These are phyloP conservation scores for Drosophila tropicalis DNA, from an alignment of 1,140 invertebrate species.

Conservation along the genomic window DNA sequence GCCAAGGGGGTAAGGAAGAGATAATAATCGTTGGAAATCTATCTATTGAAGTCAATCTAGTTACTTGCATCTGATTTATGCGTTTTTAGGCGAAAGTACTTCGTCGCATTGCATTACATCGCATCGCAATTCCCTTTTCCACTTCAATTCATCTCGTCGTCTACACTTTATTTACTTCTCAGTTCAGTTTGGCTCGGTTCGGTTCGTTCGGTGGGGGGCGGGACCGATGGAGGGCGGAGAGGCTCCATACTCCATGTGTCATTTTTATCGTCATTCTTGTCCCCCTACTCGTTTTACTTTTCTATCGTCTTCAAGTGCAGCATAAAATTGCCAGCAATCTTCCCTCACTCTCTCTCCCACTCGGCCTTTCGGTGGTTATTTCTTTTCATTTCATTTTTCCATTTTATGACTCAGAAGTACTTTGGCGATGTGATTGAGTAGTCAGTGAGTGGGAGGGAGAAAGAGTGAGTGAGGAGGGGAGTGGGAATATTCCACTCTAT, in stretches of 20 bases:
- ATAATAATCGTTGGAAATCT: slow-evolving; percentile 13
- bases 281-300: not conserved
- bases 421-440: slow-evolving; percentile 50
- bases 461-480: slow-evolving; percentile 13
- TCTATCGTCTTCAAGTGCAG: slow-evolving; percentile 22
- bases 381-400: not conserved
- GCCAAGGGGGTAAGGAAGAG: not conserved
- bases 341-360: not conserved
- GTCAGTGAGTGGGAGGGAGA: slow-evolving; percentile 19
- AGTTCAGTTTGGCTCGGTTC: no score
- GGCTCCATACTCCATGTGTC: slow-evolving; percentile 39
- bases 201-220: not conserved
- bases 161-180: slow-evolving; percentile 12
- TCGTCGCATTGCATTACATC: not conserved
- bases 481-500: not conserved
- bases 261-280: slow-evolving; percentile 44
- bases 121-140: slow-evolving; percentile 8
- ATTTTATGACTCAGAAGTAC: slow-evolving; percentile 54
- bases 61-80: slow-evolving; percentile 16
- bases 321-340: slow-evolving; percentile 54
- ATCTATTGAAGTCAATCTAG: slow-evolving; percentile 9
- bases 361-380: not conserved
- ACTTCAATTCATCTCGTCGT: slow-evolving; percentile 14
- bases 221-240: no score
- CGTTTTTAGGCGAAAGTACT: slow-evolving; percentile 19